Evolutionary conservation across 1,140 invertebrate species (phyloP).

Genomic region (Pseudomyrmex gracilis): DNA sequence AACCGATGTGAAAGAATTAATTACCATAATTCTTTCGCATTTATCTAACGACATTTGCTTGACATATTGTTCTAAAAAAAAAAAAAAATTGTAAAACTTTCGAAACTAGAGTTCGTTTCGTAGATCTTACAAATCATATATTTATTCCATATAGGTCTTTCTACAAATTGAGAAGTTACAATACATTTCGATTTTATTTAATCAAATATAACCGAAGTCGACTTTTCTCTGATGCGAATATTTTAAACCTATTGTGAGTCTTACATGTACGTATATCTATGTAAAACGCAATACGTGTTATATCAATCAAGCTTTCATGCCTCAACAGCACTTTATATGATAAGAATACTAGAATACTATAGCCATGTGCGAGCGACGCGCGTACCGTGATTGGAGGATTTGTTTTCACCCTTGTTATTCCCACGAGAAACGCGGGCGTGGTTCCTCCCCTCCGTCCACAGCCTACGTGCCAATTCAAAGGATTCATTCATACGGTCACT

Average conservation of each 20-base stretch:
- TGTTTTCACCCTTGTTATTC: constrained; percentile 6
- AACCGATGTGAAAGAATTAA: background rate
- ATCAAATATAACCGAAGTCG: background rate
- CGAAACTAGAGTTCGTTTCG: constrained; percentile 14
- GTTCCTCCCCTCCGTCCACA: background rate
- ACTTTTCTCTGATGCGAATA: too few species aligned
- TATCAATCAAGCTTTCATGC: background rate
- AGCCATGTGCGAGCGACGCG: background rate
- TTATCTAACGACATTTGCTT: background rate
- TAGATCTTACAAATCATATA: constrained; percentile 34
- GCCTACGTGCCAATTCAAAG: constrained; percentile 44
- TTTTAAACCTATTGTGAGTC: background rate
- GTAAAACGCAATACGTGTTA: background rate
- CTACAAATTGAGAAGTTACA: constrained; percentile 39
- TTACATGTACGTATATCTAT: background rate
- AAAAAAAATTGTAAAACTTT: background rate
- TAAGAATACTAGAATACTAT: background rate
- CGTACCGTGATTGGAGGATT: background rate
- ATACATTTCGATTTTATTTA: background rate
- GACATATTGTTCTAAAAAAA: background rate
- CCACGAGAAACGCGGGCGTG: too few species aligned
- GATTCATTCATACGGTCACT: constrained; percentile 44
- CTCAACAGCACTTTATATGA: background rate
- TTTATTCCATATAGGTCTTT: constrained; percentile 35
- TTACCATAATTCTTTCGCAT: too few species aligned